A percentile compares a stretch with the other conserved stretches of the same genome.
Evolutionary conservation across 2,113 vertebrate genomes (phyloP).

Genomic region (Prionailurus bengalensis): DNA sequence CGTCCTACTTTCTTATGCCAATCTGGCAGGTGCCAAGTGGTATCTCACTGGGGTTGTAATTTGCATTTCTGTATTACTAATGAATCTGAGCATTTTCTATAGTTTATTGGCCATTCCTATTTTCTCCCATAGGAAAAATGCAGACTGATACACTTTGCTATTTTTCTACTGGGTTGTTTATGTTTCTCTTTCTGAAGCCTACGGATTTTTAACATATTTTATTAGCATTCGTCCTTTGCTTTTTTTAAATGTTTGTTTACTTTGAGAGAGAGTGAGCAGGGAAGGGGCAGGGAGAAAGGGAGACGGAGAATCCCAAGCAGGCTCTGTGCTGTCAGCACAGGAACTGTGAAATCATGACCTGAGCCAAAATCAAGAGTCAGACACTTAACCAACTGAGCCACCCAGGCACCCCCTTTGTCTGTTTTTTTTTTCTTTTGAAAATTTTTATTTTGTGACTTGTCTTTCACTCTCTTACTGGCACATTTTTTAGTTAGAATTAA

Average conservation of each 20-base stretch:
- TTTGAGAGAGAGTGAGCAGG: too few species aligned
- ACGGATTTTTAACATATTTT: background rate
- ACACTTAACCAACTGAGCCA: too few species aligned
- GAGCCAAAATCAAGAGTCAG: too few species aligned
- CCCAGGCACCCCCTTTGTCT: background rate
- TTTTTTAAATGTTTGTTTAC: background rate
- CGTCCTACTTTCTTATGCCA: background rate
- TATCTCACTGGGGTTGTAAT: background rate
- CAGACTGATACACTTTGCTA: background rate
- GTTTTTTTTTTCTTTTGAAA: background rate
- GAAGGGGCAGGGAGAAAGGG: too few species aligned
- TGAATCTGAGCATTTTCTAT: background rate
- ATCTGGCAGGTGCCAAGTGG: background rate
- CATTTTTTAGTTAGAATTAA: background rate
- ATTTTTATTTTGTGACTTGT: background rate
- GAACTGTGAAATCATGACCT: too few species aligned
- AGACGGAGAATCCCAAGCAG: too few species aligned
- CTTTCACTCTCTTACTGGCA: background rate
- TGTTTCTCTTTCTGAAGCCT: background rate
- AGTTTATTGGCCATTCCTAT: background rate
- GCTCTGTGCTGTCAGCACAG: too few species aligned
- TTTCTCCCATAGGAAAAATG: background rate
- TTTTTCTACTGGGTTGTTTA: background rate
- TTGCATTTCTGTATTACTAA: background rate
- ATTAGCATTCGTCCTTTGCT: background rate